phyloP scores from a whole-genome alignment of 2,113 vertebrate genomes.

The Gila orcuttii region DNA sequence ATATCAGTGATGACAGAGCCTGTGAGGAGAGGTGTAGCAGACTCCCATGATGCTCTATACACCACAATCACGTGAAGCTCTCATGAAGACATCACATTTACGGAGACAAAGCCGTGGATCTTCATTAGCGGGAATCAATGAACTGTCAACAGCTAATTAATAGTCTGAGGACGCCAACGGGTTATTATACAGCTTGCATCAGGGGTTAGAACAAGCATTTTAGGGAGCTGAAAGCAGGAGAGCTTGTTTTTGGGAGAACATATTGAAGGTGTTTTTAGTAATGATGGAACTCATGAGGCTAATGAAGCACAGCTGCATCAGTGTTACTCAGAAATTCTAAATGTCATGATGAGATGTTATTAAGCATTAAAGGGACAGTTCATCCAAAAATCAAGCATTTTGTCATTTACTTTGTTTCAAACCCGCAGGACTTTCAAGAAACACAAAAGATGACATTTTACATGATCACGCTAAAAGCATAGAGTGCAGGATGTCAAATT shows the following conservation, averaged over 20 bases:
- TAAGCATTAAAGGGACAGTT: background rate
- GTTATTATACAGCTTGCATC: background rate
- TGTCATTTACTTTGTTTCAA: background rate
- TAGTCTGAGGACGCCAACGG: constrained; percentile 20
- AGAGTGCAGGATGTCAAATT: too few species aligned
- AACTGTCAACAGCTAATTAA: constrained; percentile 67
- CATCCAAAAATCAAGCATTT: background rate
- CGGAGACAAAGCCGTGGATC: constrained; percentile 54
- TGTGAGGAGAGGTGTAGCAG: background rate
- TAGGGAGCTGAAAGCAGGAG: background rate
- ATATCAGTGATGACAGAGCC: background rate
- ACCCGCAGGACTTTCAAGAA: background rate
- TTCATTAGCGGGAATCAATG: constrained; percentile 66
- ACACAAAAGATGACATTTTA: background rate
- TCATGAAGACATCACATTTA: constrained; percentile 20
- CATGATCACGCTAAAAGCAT: background rate
- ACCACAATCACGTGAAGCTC: background rate
- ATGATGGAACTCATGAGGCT: constrained; percentile 12
- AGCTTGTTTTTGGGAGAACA: background rate
- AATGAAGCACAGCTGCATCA: constrained; percentile 15
- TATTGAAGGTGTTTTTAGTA: constrained; percentile 7
- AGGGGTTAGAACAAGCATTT: background rate
- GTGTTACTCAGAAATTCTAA: background rate
- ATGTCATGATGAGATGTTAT: background rate
- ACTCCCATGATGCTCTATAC: constrained; percentile 3